These are phyloP conservation scores for Syngnathus rostellatus DNA, from an alignment of 2,797 vertebrate species.

Conservation along the genomic window DNA sequence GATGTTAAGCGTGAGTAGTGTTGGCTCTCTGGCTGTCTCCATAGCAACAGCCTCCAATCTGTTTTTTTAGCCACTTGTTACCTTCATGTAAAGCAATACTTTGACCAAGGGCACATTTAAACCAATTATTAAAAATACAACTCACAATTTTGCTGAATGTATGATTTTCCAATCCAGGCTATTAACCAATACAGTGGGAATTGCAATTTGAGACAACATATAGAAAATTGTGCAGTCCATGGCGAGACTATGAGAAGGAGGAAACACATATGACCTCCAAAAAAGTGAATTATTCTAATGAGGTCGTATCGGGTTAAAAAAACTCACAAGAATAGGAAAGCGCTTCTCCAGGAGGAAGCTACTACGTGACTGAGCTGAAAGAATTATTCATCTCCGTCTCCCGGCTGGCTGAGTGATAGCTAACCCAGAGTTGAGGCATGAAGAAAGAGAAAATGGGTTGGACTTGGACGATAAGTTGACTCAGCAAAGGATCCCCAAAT, in stretches of 20 bases:
- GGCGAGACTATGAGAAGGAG: not conserved
- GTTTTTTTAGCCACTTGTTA: no score
- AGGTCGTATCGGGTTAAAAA: slow-evolving; percentile 10
- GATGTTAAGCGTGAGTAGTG: not conserved
- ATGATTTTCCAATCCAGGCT: no score
- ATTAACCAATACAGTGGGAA: not conserved
- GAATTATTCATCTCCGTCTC: slow-evolving; percentile 64
- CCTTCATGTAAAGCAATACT: not conserved
- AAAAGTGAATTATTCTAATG: slow-evolving; percentile 28
- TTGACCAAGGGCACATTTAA: no score
- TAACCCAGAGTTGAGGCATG: slow-evolving; percentile 44
- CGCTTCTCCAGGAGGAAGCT: slow-evolving; percentile 52
- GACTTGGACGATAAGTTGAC: slow-evolving; percentile 23
- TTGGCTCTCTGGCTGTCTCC: no score
- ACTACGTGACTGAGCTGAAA: slow-evolving; percentile 57
- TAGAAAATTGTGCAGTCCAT: no score
- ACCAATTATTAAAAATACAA: no score
- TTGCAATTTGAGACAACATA: not conserved
- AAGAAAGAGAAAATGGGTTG: slow-evolving; percentile 16
- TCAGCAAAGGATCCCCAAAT: slow-evolving; percentile 33
- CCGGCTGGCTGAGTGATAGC: slow-evolving; percentile 56
- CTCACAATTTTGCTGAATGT: no score
- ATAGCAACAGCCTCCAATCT: no score
- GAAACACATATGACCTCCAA: not conserved
- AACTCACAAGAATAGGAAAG: slow-evolving; percentile 42